Percentiles rank a stretch among this genome's conserved stretches.
Conservation (phyloP, 2,797 vertebrate genomes). For the Pangasius djambal region DNA sequence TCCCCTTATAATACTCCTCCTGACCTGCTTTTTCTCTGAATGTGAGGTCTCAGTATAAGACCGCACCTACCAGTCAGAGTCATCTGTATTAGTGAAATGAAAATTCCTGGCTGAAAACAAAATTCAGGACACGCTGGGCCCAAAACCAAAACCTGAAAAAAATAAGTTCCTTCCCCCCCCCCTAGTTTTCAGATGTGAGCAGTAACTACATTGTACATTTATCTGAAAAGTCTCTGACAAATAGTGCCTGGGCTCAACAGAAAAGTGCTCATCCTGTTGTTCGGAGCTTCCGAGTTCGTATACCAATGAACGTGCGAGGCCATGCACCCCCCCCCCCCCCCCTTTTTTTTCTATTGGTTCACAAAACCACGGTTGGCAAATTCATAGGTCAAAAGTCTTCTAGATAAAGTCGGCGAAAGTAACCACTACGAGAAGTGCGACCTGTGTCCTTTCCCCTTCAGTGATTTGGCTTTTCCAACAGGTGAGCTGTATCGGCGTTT, state of each 20-base stretch:
- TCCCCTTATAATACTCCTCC: neutral
- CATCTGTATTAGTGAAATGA: neutral
- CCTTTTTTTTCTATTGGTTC: no score
- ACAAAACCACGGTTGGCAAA: neutral
- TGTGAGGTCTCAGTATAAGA: conserved; percentile 37
- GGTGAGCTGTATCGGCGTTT: neutral
- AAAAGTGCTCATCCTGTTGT: neutral
- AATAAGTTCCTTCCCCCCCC: neutral
- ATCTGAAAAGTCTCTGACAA: neutral
- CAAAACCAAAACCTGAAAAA: neutral
- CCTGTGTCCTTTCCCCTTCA: neutral
- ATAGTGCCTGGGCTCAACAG: neutral
- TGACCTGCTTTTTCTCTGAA: conserved; percentile 1
- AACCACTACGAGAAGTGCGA: no score
- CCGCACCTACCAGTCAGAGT: neutral
- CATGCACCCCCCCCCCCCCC: no score
- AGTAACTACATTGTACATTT: neutral
- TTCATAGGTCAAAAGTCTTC: neutral
- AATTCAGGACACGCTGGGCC: neutral
- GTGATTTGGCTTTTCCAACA: neutral
- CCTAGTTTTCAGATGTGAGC: neutral
- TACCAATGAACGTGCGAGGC: neutral
- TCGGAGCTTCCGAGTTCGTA: neutral
- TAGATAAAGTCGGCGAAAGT: neutral
- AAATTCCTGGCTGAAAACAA: conserved; percentile 2